phyloP scores from a whole-genome alignment of 2,113 vertebrate species.

The Ammodramus savannarum region DNA sequence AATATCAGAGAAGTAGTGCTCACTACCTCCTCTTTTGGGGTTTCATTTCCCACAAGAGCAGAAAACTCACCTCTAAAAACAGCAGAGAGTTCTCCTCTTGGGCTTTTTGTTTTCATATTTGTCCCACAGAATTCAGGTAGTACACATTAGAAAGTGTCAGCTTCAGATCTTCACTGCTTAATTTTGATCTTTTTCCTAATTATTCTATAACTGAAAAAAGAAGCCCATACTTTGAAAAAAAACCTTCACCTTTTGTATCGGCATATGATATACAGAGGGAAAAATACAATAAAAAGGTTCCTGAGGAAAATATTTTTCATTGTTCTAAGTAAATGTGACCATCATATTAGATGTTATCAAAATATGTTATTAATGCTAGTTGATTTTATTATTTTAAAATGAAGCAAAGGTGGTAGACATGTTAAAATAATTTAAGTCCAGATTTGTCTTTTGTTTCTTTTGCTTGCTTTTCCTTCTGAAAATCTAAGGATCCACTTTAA shows the following conservation, averaged over 20 bases:
- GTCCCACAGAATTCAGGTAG: neutral
- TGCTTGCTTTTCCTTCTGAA: neutral
- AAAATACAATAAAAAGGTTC: neutral
- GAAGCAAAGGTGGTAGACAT: neutral
- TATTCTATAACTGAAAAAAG: neutral
- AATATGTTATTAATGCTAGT: neutral
- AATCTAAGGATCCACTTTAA: neutral
- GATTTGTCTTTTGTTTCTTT: neutral
- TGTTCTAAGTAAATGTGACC: neutral
- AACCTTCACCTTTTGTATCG: rapidly evolving
- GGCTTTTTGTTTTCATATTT: neutral
- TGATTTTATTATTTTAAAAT: neutral
- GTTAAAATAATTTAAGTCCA: neutral
- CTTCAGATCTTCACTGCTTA: neutral
- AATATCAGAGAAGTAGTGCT: neutral
- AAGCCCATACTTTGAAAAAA: neutral
- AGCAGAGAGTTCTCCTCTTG: neutral
- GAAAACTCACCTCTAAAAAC: neutral
- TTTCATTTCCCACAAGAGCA: neutral
- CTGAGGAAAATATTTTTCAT: neutral
- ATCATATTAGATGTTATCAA: neutral
- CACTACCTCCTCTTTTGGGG: neutral
- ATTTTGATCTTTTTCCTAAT: neutral
- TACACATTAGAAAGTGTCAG: neutral
- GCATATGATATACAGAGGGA: rapidly evolving